phyloP scores from a whole-genome alignment of 2,888 invertebrate genomes.

The Limnephilus auricula region DNA sequence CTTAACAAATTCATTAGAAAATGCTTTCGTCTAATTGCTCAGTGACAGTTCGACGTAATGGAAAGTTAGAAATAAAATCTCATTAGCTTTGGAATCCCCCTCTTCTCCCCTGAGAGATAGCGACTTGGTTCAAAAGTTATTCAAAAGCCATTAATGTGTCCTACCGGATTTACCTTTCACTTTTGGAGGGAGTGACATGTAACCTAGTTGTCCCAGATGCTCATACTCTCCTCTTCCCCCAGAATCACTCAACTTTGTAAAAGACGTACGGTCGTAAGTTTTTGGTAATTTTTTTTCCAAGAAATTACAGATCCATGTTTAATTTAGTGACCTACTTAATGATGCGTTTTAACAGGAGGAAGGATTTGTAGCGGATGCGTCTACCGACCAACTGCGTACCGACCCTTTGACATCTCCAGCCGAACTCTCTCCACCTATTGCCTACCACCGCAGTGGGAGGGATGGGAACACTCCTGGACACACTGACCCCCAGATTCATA shows the following conservation, averaged over 20 bases:
- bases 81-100: conserved; percentile 24
- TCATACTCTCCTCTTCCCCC: neutral
- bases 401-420: too few species aligned
- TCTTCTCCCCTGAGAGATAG: conserved; percentile 12
- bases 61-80: conserved; percentile 23
- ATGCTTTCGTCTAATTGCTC: neutral
- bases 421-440: too few species aligned
- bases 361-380: too few species aligned
- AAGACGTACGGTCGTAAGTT: neutral
- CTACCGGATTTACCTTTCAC: conserved; percentile 60
- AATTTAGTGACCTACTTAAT: neutral
- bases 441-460: too few species aligned
- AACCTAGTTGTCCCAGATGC: conserved; percentile 44
- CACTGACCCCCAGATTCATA: too few species aligned
- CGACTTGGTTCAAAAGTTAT: conserved; percentile 46
- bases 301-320: neutral
- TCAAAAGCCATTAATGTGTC: conserved; percentile 62
- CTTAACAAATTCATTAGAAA: neutral
- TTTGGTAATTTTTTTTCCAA: neutral
- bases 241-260: neutral
- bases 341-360: too few species aligned
- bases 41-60: conserved; percentile 14
- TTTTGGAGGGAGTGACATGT: conserved; percentile 55
- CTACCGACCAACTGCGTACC: too few species aligned
- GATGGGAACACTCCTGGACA: too few species aligned